These are phyloP conservation scores for Callyntrura sp. DNA, from an alignment of 2,888 invertebrate genomes.

Conservation along the genomic window DNA sequence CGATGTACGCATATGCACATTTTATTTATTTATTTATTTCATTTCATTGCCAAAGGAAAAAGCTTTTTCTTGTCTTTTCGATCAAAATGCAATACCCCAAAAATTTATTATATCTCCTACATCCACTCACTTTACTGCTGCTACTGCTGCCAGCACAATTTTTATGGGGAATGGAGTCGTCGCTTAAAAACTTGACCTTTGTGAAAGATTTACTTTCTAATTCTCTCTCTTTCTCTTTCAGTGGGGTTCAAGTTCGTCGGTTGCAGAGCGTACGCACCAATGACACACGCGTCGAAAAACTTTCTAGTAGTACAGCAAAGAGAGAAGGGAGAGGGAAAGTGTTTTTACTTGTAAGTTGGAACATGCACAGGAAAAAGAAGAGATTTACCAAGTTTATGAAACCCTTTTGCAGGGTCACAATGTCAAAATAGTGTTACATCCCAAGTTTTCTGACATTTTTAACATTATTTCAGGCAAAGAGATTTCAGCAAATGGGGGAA, in stretches of 20 bases:
- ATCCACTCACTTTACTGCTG: too few species aligned
- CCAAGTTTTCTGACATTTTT: conserved; percentile 1
- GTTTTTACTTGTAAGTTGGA: too few species aligned
- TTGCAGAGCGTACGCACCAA: not conserved
- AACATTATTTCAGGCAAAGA: not conserved
- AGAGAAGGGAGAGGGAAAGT: too few species aligned
- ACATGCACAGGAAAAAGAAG: not conserved
- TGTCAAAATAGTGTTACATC: conserved; percentile 20
- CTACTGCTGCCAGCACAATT: too few species aligned
- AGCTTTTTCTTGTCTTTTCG: conserved; percentile 34
- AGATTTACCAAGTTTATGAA: conserved; percentile 22
- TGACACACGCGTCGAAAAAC: too few species aligned
- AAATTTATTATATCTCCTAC: not conserved
- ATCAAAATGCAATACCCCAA: conserved; percentile 28
- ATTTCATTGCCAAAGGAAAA: not conserved
- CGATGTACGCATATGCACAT: conserved; percentile 37
- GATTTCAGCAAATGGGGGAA: too few species aligned
- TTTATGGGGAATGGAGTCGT: too few species aligned
- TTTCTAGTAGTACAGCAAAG: too few species aligned
- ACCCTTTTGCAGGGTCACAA: conserved; percentile 5
- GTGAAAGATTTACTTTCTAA: too few species aligned
- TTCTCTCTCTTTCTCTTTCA: too few species aligned
- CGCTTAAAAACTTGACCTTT: too few species aligned
- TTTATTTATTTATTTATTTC: conserved; percentile 28
- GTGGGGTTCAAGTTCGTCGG: not conserved